Percentiles rank a stretch among this genome's conserved stretches.
phyloP scores from a whole-genome alignment of 2,888 invertebrate species.

The Chirona hameri region DNA sequence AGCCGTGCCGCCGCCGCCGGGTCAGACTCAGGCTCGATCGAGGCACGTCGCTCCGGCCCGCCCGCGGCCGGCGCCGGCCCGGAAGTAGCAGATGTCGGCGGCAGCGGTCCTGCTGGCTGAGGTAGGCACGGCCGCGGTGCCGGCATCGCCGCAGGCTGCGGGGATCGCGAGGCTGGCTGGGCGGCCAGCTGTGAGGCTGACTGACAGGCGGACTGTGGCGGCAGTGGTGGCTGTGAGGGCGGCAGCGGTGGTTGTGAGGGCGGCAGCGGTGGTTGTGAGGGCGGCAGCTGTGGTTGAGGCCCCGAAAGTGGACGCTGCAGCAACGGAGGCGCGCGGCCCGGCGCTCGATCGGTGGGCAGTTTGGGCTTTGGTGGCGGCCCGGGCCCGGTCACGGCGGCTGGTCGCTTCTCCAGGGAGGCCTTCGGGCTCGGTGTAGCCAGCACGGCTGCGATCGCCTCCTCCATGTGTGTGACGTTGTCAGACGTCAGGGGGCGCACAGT shows the following conservation, averaged over 20 bases:
- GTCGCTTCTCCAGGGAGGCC: not conserved
- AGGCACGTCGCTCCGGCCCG: not conserved
- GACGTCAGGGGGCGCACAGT: not conserved
- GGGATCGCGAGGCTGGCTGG: not conserved
- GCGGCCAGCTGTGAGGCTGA: no score
- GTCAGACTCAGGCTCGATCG: not conserved
- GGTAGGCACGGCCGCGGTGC: not conserved
- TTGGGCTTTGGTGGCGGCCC: not conserved
- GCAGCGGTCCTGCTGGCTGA: not conserved
- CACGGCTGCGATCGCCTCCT: constrained; percentile 1
- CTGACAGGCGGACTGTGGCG: no score
- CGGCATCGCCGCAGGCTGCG: not conserved
- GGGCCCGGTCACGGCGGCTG: not conserved
- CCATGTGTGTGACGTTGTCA: not conserved
- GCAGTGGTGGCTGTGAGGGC: not conserved
- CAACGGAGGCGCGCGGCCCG: no score
- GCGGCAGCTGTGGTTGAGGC: not conserved
- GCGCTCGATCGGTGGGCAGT: no score
- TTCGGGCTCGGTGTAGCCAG: not conserved
- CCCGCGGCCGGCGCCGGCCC: not conserved
- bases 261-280: not conserved
- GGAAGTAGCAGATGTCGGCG: not conserved
- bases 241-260: not conserved
- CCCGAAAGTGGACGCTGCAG: no score
- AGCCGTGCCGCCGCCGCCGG: not conserved